Evolutionary conservation across 1,140 invertebrate genomes (phyloP), one percentile per base, ranked within the genome.

Genomic region (Pararge aegeria): DNA sequence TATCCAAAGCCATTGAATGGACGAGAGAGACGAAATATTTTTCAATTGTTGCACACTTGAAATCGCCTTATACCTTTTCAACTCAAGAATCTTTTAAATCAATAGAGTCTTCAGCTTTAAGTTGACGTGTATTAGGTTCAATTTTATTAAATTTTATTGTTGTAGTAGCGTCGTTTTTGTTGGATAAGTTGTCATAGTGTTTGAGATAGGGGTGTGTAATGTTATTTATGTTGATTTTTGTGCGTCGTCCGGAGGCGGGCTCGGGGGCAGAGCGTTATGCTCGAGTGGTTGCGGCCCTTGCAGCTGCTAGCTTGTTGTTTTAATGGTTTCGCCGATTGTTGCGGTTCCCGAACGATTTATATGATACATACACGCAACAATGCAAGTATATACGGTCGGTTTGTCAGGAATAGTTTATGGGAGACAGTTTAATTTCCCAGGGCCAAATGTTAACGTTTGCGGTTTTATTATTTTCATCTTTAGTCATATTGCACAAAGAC

Each of bases 151-250:
- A 5, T 27, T 29, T 61, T 64, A 34, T 27, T 20, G 16, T 44
- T 51, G 42, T 37, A 40, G 21, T 70, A 83, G 59, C 5, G 51
- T 15, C 53, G 21, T 74, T 77, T 74, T 68, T 19, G 13, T 54
- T 20, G 49, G 40, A 24, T 9, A 7, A 15, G 55, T 21, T 81
- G 82, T 85, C 75, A 78, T 75, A 70, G 77, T 86, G 75, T 80
- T 73, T 81, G 76, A 85, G 83, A 86, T 89, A 84, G 86, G 86
- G 86, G 86, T 89, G 83, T 83, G 80, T 85, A 81, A 84, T 84
- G 83, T 89, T 89, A 89, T 89, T 89, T 89, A 89, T 89, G 86
- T 87, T 87, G 84, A 87, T 85, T 89, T 85, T 81, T 85, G 84
- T 85, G 74, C 81, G 72, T 73, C 66, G 64, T 75, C 70, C 52